Evolutionary conservation across 2,113 vertebrate genomes (phyloP).

Genomic region (Hydrolagus affinis): DNA sequence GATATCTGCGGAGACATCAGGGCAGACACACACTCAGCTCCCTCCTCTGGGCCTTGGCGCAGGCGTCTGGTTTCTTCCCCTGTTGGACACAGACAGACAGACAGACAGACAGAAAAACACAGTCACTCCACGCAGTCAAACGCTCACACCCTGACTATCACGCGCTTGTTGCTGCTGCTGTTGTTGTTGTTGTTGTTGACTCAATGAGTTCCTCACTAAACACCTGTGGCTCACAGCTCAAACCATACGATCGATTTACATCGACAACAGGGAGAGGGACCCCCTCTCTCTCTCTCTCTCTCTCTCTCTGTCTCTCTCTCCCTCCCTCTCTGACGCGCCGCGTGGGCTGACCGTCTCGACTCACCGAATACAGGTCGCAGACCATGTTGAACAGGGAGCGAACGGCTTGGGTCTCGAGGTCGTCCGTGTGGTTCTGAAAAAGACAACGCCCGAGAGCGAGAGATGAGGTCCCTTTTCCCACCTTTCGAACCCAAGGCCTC

Average conservation of each 20-base stretch:
- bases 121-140: neutral
- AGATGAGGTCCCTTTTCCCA: neutral
- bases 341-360: neutral
- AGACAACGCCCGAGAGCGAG: neutral
- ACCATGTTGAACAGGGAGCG: constrained; percentile 56
- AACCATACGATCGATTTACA: neutral
- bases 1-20: too few relatives aligned
- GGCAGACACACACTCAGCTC: too few relatives aligned
- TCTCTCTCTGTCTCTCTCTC: neutral
- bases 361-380: constrained; percentile 68
- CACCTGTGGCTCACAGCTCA: neutral
- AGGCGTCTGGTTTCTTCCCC: neutral
- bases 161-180: too few relatives aligned
- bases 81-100: neutral
- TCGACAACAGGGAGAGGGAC: neutral
- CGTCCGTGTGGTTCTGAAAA: constrained; percentile 50
- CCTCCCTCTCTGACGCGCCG: neutral
- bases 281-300: too few relatives aligned
- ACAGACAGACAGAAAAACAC: too few relatives aligned
- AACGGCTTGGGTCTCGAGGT: constrained; percentile 51
- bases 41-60: neutral
- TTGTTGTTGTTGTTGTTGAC: neutral
- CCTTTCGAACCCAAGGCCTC: neutral
- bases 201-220: neutral
- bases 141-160: too few relatives aligned